Conservation (phyloP, 1,140 invertebrate genomes). For the Penaeus vannamei region DNA sequence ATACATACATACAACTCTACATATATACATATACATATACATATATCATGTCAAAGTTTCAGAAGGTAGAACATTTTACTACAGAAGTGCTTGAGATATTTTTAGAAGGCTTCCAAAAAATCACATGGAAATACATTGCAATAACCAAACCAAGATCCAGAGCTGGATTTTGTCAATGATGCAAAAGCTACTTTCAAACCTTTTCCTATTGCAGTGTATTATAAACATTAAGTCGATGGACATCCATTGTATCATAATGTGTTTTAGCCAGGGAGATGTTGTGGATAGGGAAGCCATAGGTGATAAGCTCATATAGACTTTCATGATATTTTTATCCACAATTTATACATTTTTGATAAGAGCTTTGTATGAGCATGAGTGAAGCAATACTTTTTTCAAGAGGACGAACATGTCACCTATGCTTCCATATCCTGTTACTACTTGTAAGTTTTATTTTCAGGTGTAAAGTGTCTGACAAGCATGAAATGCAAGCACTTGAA, state of each 20-base stretch:
- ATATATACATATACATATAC: too few species aligned
- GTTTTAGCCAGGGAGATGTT: constrained; percentile 19
- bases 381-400: constrained; percentile 34
- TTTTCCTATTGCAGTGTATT: constrained; percentile 27
- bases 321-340: constrained; percentile 23
- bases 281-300: constrained; percentile 48
- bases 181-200: too few species aligned
- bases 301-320: constrained; percentile 16
- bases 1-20: too few species aligned
- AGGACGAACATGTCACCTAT: constrained; percentile 45
- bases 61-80: too few species aligned
- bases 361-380: constrained; percentile 18
- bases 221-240: neutral
- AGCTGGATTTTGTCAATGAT: too few species aligned
- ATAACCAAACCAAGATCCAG: too few species aligned
- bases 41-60: too few species aligned
- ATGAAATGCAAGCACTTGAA: constrained; percentile 65
- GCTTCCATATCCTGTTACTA: constrained; percentile 52
- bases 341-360: constrained; percentile 15
- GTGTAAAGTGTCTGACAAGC: constrained; percentile 60
- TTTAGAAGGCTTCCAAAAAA: constrained; percentile 4
- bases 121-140: too few species aligned
- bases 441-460: constrained; percentile 53
- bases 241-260: too few species aligned
- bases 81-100: too few species aligned